These are phyloP conservation scores for Elegia similella DNA, from an alignment of 2,888 invertebrate species.

Conservation along the genomic window DNA sequence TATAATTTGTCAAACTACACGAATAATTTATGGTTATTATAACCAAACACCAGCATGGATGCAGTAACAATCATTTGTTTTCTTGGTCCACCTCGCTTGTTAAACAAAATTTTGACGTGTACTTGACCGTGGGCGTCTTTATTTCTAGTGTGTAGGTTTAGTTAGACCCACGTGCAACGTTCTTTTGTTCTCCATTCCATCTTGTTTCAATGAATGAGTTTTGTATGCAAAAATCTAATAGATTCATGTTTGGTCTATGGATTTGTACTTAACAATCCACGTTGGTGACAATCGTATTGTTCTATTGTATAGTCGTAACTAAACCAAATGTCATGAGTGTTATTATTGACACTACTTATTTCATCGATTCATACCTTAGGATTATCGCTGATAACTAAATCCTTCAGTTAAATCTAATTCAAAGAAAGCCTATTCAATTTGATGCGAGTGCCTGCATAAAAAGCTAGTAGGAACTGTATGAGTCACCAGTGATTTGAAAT, in stretches of 20 bases:
- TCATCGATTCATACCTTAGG: constrained; percentile 5
- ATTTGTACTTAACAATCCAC: constrained; percentile 26
- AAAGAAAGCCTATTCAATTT: constrained; percentile 38
- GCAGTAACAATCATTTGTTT: constrained; percentile 60
- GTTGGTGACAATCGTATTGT: constrained; percentile 42
- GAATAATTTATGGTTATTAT: constrained; percentile 60
- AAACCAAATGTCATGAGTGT: constrained; percentile 11
- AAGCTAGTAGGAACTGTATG: constrained; percentile 56
- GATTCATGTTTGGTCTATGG: constrained; percentile 37
- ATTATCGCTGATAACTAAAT: constrained; percentile 7
- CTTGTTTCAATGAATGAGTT: constrained; percentile 45
- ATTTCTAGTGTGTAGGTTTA: constrained; percentile 50
- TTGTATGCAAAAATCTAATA: constrained; percentile 62
- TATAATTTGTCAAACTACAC: constrained; percentile 25
- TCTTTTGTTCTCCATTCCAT: constrained; percentile 63
- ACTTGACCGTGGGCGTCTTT: constrained; percentile 53
- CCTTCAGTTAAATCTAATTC: constrained; percentile 23
- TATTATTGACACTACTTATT: constrained; percentile 9
- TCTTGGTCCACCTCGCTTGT: constrained; percentile 55
- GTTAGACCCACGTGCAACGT: constrained; percentile 50
- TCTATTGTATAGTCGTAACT: constrained; percentile 31
- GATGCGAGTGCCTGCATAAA: constrained; percentile 50
- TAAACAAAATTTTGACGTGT: constrained; percentile 61
- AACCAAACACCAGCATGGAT: constrained; percentile 50
- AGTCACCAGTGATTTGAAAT: constrained; percentile 70